A percentile compares a stretch with the other conserved stretches of the same genome.
These are phyloP conservation scores for Odocoileus hemionus DNA, from an alignment of 2,113 vertebrate species.

Conservation along the genomic window DNA sequence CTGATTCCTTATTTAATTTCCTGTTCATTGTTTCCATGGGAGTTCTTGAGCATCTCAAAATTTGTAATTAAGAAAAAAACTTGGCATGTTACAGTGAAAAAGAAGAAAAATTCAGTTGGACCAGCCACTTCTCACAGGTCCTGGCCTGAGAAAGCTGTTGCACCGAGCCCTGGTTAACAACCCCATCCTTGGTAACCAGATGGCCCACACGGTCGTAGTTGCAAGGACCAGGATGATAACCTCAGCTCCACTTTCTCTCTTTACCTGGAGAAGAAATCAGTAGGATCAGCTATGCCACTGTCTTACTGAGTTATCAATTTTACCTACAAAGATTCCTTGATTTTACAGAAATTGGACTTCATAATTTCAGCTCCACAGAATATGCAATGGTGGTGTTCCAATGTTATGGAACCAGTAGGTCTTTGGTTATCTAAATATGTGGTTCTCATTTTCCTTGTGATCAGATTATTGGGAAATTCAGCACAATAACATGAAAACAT, in stretches of 20 bases:
- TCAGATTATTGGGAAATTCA: neutral
- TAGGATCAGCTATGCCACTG: conserved; percentile 60
- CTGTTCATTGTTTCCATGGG: neutral
- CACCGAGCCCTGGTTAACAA: conserved; percentile 54
- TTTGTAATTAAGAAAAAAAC: conserved; percentile 19
- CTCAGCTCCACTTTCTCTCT: conserved; percentile 48
- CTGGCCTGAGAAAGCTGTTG: neutral
- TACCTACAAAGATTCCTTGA: neutral
- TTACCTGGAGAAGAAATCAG: conserved; percentile 70
- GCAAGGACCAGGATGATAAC: conserved; percentile 26
- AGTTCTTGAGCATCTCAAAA: conserved; percentile 18
- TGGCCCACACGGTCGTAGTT: neutral
- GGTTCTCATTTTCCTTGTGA: neutral
- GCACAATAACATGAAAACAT: neutral
- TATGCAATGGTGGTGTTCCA: neutral
- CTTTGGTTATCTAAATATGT: neutral
- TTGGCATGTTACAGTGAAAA: neutral
- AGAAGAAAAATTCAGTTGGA: neutral
- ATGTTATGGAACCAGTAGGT: neutral
- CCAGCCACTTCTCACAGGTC: conserved; percentile 52
- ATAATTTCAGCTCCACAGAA: neutral
- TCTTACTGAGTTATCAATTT: conserved; percentile 63
- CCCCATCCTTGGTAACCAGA: conserved; percentile 25
- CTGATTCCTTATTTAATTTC: neutral
- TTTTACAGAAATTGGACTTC: conserved; percentile 17